A percentile compares a stretch with the other conserved stretches of the same genome.
Evolutionary conservation across 1,140 invertebrate species (phyloP).

Genomic region (Episyrphus balteatus): DNA sequence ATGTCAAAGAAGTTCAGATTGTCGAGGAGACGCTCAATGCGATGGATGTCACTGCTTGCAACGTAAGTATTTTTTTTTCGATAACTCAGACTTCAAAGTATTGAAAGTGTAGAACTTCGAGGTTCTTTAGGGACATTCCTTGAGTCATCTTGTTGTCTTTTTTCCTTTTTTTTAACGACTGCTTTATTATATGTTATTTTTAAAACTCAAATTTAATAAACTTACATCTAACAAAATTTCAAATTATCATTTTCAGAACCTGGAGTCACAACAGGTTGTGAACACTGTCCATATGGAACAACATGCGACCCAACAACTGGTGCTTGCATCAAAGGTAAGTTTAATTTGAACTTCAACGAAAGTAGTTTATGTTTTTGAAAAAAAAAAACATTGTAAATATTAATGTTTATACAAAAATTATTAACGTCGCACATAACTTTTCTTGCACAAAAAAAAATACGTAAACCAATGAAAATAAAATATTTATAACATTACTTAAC

Average conservation of each 20-base stretch:
- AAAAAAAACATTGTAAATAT: background rate
- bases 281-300: constrained; percentile 62
- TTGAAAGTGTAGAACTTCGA: too few relatives aligned
- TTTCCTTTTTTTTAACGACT: too few relatives aligned
- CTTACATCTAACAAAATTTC: too few relatives aligned
- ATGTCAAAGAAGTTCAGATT: constrained; percentile 52
- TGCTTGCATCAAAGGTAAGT: constrained; percentile 65
- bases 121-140: background rate
- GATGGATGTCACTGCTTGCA: constrained; percentile 55
- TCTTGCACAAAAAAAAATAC: background rate
- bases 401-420: constrained; percentile 1
- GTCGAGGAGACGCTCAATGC: constrained; percentile 45
- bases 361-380: background rate
- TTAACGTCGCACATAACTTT: background rate
- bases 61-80: constrained; percentile 37
- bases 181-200: too few relatives aligned
- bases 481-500: constrained; percentile 1
- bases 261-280: constrained; percentile 42
- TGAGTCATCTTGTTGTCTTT: constrained; percentile 8
- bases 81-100: too few relatives aligned
- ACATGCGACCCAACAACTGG: constrained; percentile 62
- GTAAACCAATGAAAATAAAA: background rate
- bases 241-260: too few relatives aligned
- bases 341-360: background rate
- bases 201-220: too few relatives aligned